Evolutionary conservation across 2,797 vertebrate species (phyloP).

Genomic region (Lagorchestes hirsutus): DNA sequence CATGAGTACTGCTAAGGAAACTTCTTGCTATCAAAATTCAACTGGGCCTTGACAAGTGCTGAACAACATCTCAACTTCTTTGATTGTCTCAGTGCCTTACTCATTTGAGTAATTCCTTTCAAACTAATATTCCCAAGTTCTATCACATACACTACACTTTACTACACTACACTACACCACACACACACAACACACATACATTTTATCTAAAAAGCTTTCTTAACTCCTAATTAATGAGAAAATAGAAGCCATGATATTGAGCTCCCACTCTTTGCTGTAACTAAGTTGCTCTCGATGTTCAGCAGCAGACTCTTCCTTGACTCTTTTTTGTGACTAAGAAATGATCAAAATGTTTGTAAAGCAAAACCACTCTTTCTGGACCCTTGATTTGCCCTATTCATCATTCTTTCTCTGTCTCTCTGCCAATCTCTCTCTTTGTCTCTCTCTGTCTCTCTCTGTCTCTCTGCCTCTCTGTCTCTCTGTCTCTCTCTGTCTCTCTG

Average conservation of each 20-base stretch:
- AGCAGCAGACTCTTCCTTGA: not conserved
- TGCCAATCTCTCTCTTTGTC: no score
- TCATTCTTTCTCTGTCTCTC: no score
- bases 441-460: no score
- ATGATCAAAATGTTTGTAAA: not conserved
- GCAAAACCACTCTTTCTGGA: not conserved
- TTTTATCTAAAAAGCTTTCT: not conserved
- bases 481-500: no score
- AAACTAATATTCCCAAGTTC: not conserved
- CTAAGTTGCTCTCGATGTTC: not conserved
- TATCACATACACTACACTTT: not conserved
- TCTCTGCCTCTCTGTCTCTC: no score
- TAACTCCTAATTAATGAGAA: not conserved
- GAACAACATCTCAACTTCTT: not conserved
- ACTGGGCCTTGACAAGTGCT: not conserved
- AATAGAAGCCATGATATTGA: not conserved
- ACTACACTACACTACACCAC: no score
- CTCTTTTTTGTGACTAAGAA: not conserved
- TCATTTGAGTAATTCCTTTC: not conserved
- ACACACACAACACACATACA: not conserved
- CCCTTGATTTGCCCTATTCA: not conserved
- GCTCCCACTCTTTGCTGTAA: not conserved
- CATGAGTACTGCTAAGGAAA: not conserved
- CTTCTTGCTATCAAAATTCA: not conserved
- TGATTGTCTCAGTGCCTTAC: not conserved